phyloP scores from a whole-genome alignment of 2,888 invertebrate genomes.

The Zygaena filipendulae region DNA sequence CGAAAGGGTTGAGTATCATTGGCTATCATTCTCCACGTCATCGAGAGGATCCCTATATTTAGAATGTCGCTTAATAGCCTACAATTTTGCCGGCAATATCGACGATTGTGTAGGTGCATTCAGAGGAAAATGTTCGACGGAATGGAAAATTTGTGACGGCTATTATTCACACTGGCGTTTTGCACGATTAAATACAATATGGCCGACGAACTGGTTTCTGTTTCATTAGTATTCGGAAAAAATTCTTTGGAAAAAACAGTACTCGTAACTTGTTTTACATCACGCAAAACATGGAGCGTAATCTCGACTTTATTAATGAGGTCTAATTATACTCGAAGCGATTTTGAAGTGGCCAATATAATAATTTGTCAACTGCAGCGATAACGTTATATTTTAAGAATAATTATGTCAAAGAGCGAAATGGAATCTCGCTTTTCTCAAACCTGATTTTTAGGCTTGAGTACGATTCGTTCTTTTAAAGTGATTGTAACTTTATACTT shows the following conservation, averaged over 20 bases:
- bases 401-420: conserved; percentile 31
- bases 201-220: no score
- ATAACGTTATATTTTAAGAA: conserved; percentile 39
- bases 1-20: conserved; percentile 40
- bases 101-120: conserved; percentile 60
- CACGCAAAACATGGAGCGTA: conserved; percentile 17
- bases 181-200: conserved; percentile 58
- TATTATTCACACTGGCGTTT: conserved; percentile 58
- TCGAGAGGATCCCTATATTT: conserved; percentile 53
- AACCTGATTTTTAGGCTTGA: conserved; percentile 33
- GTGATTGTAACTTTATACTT: conserved; percentile 46
- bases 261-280: conserved; percentile 24
- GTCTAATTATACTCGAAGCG: no score
- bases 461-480: conserved; percentile 37
- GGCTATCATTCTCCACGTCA: conserved; percentile 36
- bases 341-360: conserved; percentile 21
- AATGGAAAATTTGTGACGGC: conserved; percentile 62
- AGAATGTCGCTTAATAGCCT: conserved; percentile 61
- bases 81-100: conserved; percentile 60
- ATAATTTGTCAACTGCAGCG: conserved; percentile 37
- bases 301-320: no score
- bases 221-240: no score
- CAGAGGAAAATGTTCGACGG: conserved; percentile 62
- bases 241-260: conserved; percentile 28
- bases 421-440: conserved; percentile 28